Base-by-base conservation (phyloP, 2,797 vertebrate genomes). In the Xyrichtys novacula region DNA sequence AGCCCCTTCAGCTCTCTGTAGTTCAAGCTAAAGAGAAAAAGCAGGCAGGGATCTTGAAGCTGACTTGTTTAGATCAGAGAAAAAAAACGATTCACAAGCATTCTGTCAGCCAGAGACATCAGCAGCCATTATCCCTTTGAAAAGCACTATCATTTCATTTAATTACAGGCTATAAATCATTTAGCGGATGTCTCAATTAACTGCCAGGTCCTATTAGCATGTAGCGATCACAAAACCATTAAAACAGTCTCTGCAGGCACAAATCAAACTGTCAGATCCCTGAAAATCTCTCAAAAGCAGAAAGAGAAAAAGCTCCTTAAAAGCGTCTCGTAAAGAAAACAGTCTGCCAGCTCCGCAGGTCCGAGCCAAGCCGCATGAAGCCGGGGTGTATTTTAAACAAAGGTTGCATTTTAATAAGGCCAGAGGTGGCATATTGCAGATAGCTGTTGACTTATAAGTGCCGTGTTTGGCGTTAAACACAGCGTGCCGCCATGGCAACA, bases 371-470 rank as follows among this genome's bases (percentile, higher is more conserved):
- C 55, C 23, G 43, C 15, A 46, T 78, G 65, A 49, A 69, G 80
- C 63, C 65, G 47, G 67, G 66, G 58, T 53, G 57, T 48, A 62
- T 78, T 78, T 85, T 64, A 65, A 71, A 88, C 76, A 72, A 74
- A 75, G 78, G 65, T 42, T 71, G 73, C 22, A 6, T 64, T 75
- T 75, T 76, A 47, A 66, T 22, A 29, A 26, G 65, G 39, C 80
- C 65, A 71, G 67, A 67, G 72, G 71, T 52, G 65, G 58, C 65
- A 62, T 32, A 57, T 59, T 3, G 19, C 55, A 73, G 69, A 67
- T 64, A 72, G 68, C 49, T 59, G 70, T n/a, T 57, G 54, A 59
- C 31, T 49, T 58, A 53, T 68, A 71, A 56, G 62, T 11, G 49
- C 20, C 2, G 16, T 80, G 74, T 85, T 84, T 72, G 26, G 25